These are phyloP conservation scores for Bos indicus DNA, from an alignment of 2,113 vertebrate genomes.

Conservation along the genomic window DNA sequence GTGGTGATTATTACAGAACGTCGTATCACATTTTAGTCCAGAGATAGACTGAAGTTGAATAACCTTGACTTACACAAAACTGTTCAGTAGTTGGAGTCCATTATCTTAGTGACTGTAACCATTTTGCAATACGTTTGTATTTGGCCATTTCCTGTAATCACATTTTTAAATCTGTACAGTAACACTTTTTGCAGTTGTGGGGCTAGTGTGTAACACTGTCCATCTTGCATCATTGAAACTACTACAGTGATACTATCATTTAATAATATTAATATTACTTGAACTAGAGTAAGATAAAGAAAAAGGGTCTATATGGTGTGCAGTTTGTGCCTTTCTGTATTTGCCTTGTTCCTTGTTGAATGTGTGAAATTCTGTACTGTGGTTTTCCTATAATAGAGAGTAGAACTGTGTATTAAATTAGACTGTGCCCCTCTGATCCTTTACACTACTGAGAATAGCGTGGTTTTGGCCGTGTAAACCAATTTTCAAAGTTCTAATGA, in stretches of 20 bases:
- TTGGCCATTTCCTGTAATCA: slow-evolving; percentile 82
- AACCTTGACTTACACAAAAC: slow-evolving; percentile 60
- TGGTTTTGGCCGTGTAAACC: slow-evolving; percentile 85
- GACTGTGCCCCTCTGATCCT: slow-evolving; percentile 87
- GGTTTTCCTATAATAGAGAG: slow-evolving; percentile 86
- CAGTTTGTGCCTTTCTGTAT: slow-evolving; percentile 95
- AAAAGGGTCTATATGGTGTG: slow-evolving; percentile 88
- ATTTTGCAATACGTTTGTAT: slow-evolving; percentile 84
- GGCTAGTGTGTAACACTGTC: slow-evolving; percentile 80
- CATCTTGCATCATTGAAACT: slow-evolving; percentile 80
- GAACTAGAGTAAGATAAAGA: slow-evolving; percentile 87
- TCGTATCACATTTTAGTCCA: slow-evolving; percentile 57
- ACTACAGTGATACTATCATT: slow-evolving; percentile 83
- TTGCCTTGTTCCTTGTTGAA: slow-evolving; percentile 95
- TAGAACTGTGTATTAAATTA: slow-evolving; percentile 88
- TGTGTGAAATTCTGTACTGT: slow-evolving; percentile 90
- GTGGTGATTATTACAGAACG: slow-evolving; percentile 25
- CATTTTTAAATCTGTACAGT: slow-evolving; percentile 86
- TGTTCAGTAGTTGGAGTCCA: slow-evolving; percentile 66
- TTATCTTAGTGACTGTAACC: slow-evolving; percentile 78
- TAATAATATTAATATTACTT: slow-evolving; percentile 87
- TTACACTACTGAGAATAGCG: slow-evolving; percentile 92
- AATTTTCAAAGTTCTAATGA: slow-evolving; percentile 81
- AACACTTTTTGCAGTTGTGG: slow-evolving; percentile 84
- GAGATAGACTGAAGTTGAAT: slow-evolving; percentile 56